phyloP scores from a whole-genome alignment of 2,888 invertebrate species.

The Tinea semifulvella region DNA sequence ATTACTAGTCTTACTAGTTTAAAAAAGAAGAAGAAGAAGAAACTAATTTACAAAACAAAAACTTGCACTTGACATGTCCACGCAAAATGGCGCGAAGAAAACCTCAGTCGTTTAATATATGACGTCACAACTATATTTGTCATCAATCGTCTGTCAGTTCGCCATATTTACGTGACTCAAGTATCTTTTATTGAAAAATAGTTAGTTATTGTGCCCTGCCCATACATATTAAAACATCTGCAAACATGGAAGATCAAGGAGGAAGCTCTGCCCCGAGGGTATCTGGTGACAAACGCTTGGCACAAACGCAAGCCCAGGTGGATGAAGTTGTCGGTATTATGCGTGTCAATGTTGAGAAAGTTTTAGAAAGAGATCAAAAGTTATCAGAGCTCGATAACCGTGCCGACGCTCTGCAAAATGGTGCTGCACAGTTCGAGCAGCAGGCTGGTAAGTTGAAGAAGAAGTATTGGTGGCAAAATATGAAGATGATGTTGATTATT shows the following conservation, averaged over 20 bases:
- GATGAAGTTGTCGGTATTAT: slow-evolving; percentile 89
- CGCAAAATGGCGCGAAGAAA: background rate
- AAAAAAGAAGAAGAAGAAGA: too few species aligned
- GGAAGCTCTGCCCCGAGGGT: slow-evolving; percentile 58
- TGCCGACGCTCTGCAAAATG: slow-evolving; percentile 94
- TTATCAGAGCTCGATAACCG: slow-evolving; percentile 93
- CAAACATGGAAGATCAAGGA: slow-evolving; percentile 59
- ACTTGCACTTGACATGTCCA: background rate
- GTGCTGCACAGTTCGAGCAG: slow-evolving; percentile 96
- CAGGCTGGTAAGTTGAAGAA: slow-evolving; percentile 95
- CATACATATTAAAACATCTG: background rate
- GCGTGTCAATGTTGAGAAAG: slow-evolving; percentile 97
- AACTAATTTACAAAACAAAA: too few species aligned
- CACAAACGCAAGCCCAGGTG: slow-evolving; percentile 62
- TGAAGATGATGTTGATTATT: slow-evolving; percentile 96
- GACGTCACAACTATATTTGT: slow-evolving; percentile 3
- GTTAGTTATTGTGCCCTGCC: background rate
- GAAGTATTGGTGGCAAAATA: slow-evolving; percentile 97
- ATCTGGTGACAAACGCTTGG: slow-evolving; percentile 54
- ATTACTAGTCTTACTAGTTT: too few species aligned
- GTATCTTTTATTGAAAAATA: background rate
- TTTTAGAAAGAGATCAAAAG: slow-evolving; percentile 94
- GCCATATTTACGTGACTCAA: slow-evolving; percentile 11
- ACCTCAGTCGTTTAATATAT: too few species aligned
- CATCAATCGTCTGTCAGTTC: slow-evolving; percentile 4